Percentiles rank a stretch among this genome's conserved stretches.
Evolutionary conservation across 2,888 invertebrate genomes (phyloP).

Genomic region (Serripes groenlandicus): DNA sequence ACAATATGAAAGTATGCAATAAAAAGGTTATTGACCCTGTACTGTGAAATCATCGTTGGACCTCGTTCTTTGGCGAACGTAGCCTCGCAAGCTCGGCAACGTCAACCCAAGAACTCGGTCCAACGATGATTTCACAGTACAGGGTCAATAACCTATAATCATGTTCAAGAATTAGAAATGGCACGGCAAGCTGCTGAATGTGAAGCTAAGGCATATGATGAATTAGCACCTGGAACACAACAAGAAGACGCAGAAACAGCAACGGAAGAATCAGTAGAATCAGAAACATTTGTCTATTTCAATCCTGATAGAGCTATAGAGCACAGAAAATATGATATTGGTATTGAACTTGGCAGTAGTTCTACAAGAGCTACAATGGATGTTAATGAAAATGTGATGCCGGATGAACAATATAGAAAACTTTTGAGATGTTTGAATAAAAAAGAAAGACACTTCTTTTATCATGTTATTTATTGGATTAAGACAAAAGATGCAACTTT

Average conservation of each 20-base stretch:
- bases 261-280: conserved; percentile 35
- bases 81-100: too few species aligned
- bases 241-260: conserved; percentile 51
- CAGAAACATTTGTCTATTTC: conserved; percentile 59
- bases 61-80: too few species aligned
- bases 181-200: background rate
- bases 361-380: conserved; percentile 18
- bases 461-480: conserved; percentile 42
- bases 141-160: too few species aligned
- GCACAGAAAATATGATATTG: conserved; percentile 60
- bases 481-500: conserved; percentile 7
- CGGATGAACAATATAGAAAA: conserved; percentile 44
- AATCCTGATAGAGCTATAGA: conserved; percentile 47
- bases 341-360: conserved; percentile 27
- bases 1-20: too few species aligned
- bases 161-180: conserved; percentile 22
- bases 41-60: too few species aligned
- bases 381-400: conserved; percentile 27
- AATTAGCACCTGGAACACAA: conserved; percentile 32
- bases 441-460: conserved; percentile 47
- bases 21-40: too few species aligned
- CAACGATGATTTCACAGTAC: too few species aligned
- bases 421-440: conserved; percentile 28
- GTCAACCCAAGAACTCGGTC: too few species aligned
- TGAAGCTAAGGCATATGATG: conserved; percentile 3